Conservation (phyloP, 1,140 invertebrate genomes). For the Drosophila murphyi region DNA sequence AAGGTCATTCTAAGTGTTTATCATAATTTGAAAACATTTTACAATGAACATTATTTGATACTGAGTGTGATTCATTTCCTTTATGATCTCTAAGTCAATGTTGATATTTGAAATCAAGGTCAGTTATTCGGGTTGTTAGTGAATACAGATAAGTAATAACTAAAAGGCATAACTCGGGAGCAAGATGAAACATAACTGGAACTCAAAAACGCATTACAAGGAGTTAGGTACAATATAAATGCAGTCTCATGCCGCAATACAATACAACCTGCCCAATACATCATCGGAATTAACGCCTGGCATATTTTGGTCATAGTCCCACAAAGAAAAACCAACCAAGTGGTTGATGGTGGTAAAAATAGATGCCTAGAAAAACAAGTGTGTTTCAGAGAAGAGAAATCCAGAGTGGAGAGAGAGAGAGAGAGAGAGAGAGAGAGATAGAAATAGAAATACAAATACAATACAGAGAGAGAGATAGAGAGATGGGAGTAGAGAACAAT, state of each 20-base stretch:
- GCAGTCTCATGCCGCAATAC: slow-evolving; percentile 69
- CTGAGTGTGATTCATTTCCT: neutral
- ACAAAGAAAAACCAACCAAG: slow-evolving; percentile 89
- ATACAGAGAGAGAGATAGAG: neutral
- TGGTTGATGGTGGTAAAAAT: slow-evolving; percentile 90
- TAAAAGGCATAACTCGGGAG: slow-evolving; percentile 5
- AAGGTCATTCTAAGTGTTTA: neutral
- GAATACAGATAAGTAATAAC: neutral
- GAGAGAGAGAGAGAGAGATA: slow-evolving; percentile 24
- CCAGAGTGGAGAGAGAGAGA: slow-evolving; percentile 12
- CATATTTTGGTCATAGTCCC: slow-evolving; percentile 94
- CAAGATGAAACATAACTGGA: slow-evolving; percentile 21
- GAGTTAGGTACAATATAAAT: slow-evolving; percentile 31
- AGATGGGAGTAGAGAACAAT: slow-evolving; percentile 1
- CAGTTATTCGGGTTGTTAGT: neutral
- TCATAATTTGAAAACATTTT: neutral
- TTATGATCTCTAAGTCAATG: neutral
- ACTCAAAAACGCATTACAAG: slow-evolving; percentile 22
- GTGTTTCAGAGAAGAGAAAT: slow-evolving; percentile 39
- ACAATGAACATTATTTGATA: neutral
- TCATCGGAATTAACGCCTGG: slow-evolving; percentile 91
- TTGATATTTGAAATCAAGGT: neutral
- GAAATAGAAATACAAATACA: slow-evolving; percentile 12
- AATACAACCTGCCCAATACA: slow-evolving; percentile 91
- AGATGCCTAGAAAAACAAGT: slow-evolving; percentile 87